Evolutionary conservation across 2,888 invertebrate species (phyloP).

Genomic region (Calliphora vomitoria): DNA sequence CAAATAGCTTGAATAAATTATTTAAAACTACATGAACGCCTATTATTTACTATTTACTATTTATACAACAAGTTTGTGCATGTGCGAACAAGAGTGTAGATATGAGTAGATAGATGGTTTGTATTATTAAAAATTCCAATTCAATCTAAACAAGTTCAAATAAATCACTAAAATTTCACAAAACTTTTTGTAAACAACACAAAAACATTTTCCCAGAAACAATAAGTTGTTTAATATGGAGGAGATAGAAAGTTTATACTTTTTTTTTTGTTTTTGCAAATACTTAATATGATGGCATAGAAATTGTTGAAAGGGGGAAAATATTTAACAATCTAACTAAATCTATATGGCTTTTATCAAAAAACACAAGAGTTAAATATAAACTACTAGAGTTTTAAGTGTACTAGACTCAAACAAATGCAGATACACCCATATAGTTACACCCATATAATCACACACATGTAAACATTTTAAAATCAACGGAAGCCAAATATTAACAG

Average conservation of each 20-base stretch:
- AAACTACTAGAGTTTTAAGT: background rate
- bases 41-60: background rate
- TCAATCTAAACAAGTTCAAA: slow-evolving; percentile 45
- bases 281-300: background rate
- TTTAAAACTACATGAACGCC: slow-evolving; percentile 25
- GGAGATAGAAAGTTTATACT: too few relatives aligned
- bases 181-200: slow-evolving; percentile 21
- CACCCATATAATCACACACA: too few relatives aligned
- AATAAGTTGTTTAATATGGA: background rate
- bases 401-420: too few relatives aligned
- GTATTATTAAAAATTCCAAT: slow-evolving; percentile 46
- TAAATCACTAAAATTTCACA: slow-evolving; percentile 25
- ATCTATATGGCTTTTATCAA: slow-evolving; percentile 21
- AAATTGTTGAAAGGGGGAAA: background rate
- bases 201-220: slow-evolving; percentile 10
- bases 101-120: background rate
- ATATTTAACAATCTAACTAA: slow-evolving; percentile 25
- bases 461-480: background rate
- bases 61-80: background rate
- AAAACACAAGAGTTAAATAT: background rate
- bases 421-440: too few relatives aligned
- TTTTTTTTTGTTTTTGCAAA: too few relatives aligned
- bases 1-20: slow-evolving; percentile 29
- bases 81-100: background rate
- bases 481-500: background rate